Conservation (phyloP, 2,113 vertebrate species). For the Oncorhynchus kisutch region DNA sequence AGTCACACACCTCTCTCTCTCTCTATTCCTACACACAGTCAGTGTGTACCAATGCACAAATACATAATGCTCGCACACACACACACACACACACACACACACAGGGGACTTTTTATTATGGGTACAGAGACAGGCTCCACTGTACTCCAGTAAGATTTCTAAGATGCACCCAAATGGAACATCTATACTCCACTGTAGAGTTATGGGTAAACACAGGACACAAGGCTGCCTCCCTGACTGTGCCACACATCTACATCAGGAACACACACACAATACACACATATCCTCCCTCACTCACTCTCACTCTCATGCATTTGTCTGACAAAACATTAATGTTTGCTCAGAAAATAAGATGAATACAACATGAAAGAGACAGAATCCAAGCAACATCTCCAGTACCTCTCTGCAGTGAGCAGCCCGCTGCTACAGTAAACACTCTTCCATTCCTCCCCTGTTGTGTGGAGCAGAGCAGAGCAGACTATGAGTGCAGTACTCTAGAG, state of each 20-base stretch:
- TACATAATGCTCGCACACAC: not conserved
- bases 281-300: not conserved
- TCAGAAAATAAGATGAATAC: too few species aligned
- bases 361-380: not conserved
- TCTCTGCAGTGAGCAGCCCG: too few species aligned
- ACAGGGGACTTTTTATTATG: not conserved
- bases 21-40: conserved; percentile 29
- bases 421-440: not conserved
- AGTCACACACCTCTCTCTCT: not conserved
- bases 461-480: not conserved
- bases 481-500: too few species aligned
- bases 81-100: not conserved
- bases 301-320: not conserved
- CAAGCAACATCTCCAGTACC: not conserved
- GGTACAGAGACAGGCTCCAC: not conserved
- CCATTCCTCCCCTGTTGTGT: not conserved
- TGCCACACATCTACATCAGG: not conserved
- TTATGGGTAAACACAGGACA: not conserved
- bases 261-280: not conserved
- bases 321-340: not conserved
- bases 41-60: conserved; percentile 7
- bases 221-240: too few species aligned
- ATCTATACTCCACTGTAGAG: not conserved
- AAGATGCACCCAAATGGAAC: conserved; percentile 8
- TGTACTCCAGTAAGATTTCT: not conserved